Base-by-base conservation (phyloP, 2,797 vertebrate species). In the Gallinago nigripennis region DNA sequence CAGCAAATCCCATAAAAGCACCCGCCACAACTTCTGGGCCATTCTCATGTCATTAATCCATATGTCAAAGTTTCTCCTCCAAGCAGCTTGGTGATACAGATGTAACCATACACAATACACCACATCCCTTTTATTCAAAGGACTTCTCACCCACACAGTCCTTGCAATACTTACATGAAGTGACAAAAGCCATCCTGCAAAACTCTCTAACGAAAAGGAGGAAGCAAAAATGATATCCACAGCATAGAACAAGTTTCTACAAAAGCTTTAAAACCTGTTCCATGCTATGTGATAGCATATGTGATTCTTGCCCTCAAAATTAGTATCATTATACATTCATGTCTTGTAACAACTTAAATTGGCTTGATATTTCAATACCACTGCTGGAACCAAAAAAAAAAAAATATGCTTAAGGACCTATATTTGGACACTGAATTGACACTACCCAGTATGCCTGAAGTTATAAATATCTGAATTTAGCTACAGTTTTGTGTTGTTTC, bases 391-490 rank as follows among this genome's bases (percentile, higher is more conserved):
- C 6, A 70, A 58, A 89, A 65, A 58, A 89, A 81, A 37, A 50
- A 12, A 37, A 50, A 12, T 45, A 31, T 0, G 5, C 46, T 56
- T 66, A 48, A 56, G 25, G 51, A 69, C 51, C 92, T 94, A 82
- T 79, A 82, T 90, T 95, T 93, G 92, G 70, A 81, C 83, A 79
- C 51, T 72, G 70, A 88, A 86, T 63, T 93, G 90, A 95, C 63
- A 77, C 39, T 89, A 73, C 17, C 9, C 82, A 77, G 63, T 9
- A 11, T 21, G 50, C 88, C 81, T 79, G 50, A 84, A 82, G 73
- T 78, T 86, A 93, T 76, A 90, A 92, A 90, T 82, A 88, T 58
- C 82, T 78, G 69, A 90, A 90, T 81, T 75, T 58, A 84, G 77
- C 70, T 88, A 91, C 43, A 82, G 66, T 86, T 93, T 64, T 58